phyloP scores from a whole-genome alignment of 2,797 vertebrate genomes.

The Acanthopagrus latus region DNA sequence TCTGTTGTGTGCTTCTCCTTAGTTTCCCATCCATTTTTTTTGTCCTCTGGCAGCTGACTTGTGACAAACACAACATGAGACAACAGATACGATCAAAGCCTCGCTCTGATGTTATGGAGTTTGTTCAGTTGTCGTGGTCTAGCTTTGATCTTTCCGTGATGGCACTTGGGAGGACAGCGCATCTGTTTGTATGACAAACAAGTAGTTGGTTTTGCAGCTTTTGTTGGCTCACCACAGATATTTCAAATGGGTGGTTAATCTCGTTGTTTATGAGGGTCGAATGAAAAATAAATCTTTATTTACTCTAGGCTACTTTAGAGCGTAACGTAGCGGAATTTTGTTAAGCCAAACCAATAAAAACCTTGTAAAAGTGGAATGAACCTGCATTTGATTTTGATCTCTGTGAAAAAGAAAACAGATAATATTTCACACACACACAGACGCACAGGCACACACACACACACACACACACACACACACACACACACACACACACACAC shows the following conservation, averaged over 20 bases:
- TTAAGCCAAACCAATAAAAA: slow-evolving; percentile 37
- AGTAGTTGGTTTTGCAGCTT: slow-evolving; percentile 29
- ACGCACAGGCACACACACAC: slow-evolving; percentile 5
- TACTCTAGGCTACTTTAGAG: slow-evolving; percentile 20
- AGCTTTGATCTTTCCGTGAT: slow-evolving; percentile 52
- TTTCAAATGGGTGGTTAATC: slow-evolving; percentile 18
- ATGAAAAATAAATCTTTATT: slow-evolving; percentile 21
- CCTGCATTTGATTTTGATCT: slow-evolving; percentile 36
- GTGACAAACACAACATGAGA: slow-evolving; percentile 33
- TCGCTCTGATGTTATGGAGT: slow-evolving; percentile 26
- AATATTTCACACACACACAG: slow-evolving; percentile 20
- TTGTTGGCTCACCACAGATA: slow-evolving; percentile 1
- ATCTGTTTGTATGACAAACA: slow-evolving; percentile 50
- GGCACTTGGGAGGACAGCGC: slow-evolving; percentile 20
- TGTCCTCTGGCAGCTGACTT: slow-evolving; percentile 35
- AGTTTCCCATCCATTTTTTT: not conserved
- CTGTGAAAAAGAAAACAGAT: slow-evolving; percentile 32
- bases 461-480: slow-evolving; percentile 64
- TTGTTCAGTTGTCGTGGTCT: slow-evolving; percentile 26
- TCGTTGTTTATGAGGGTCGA: slow-evolving; percentile 10
- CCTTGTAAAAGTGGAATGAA: slow-evolving; percentile 46
- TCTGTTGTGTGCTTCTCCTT: slow-evolving; percentile 24
- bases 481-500: slow-evolving; percentile 32
- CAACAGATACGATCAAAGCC: slow-evolving; percentile 56
- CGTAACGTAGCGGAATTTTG: slow-evolving; percentile 6